Evolutionary conservation across 2,888 invertebrate genomes (phyloP).

Genomic region (Neoascia interrupta): DNA sequence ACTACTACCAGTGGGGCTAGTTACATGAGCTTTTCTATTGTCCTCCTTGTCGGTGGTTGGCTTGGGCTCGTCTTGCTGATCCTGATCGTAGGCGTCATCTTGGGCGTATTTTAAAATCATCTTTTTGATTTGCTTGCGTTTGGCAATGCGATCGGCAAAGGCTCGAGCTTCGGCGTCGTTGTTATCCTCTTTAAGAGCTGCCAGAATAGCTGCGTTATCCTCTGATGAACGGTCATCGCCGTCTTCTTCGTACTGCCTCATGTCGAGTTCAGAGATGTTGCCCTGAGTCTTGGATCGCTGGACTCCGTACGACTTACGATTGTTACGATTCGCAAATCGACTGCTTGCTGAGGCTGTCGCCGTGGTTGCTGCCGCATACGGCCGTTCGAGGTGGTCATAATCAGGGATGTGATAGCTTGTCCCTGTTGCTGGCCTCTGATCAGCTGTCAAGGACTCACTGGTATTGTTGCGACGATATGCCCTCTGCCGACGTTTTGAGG

Average conservation of each 20-base stretch:
- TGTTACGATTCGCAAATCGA: conserved; percentile 75
- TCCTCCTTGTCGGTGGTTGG: conserved; percentile 77
- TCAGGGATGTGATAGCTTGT: conserved; percentile 70
- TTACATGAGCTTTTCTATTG: conserved; percentile 58
- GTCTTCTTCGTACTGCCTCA: conserved; percentile 79
- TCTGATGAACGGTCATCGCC: conserved; percentile 80
- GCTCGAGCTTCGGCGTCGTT: conserved; percentile 79
- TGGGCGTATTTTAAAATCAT: conserved; percentile 91
- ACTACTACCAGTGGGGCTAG: conserved; percentile 70
- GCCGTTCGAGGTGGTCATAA: conserved; percentile 49
- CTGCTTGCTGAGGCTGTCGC: conserved; percentile 70
- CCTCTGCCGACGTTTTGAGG: conserved; percentile 69
- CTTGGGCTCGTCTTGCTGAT: conserved; percentile 22
- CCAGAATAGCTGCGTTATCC: conserved; percentile 81
- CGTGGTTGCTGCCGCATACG: conserved; percentile 49
- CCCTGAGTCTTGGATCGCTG: conserved; percentile 73
- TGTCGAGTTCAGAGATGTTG: conserved; percentile 73
- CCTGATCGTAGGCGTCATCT: conserved; percentile 84
- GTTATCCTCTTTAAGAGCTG: conserved; percentile 79
- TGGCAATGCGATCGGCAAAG: conserved; percentile 87
- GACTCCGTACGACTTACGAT: conserved; percentile 62
- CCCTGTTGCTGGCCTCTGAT: conserved; percentile 23
- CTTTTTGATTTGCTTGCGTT: conserved; percentile 90
- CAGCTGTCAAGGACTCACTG: conserved; percentile 63
- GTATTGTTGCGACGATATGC: conserved; percentile 75